Conservation (phyloP, 2,888 invertebrate genomes). For the Yponomeuta evonymella region DNA sequence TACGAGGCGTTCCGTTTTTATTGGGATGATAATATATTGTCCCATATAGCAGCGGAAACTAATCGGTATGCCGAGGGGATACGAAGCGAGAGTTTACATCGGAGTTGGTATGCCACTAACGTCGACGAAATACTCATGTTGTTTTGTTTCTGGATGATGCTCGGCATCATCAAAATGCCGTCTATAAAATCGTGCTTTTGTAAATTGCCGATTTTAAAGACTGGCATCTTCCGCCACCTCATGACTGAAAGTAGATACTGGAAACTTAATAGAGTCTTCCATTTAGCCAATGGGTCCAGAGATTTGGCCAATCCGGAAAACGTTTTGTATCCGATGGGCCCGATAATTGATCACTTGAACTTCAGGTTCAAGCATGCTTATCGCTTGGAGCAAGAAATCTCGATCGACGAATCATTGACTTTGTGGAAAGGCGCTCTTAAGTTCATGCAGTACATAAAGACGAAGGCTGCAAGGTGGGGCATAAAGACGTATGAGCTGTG, state of each 20-base stretch:
- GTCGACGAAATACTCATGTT: constrained; percentile 19
- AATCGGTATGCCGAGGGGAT: constrained; percentile 28
- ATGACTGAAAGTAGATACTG: constrained; percentile 1
- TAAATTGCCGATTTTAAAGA: background rate
- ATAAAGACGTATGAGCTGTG: constrained; percentile 17
- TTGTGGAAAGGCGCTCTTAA: constrained; percentile 9
- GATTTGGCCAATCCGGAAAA: constrained; percentile 22
- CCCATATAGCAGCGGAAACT: constrained; percentile 22
- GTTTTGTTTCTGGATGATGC: constrained; percentile 19
- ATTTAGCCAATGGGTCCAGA: constrained; percentile 26
- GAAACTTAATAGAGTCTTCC: constrained; percentile 15
- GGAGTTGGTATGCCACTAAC: background rate
- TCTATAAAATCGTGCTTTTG: constrained; percentile 12
- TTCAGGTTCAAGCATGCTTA: no score
- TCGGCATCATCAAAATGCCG: constrained; percentile 12
- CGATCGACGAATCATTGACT: constrained; percentile 14
- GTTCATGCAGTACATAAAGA: constrained; percentile 13
- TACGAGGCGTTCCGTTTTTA: no score
- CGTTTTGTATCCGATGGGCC: constrained; percentile 15
- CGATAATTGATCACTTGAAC: constrained; percentile 11
- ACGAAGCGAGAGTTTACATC: constrained; percentile 25
- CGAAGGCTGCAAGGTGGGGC: constrained; percentile 14
- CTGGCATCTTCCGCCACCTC: constrained; percentile 3
- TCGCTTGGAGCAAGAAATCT: background rate
- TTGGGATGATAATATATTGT: no score